Base-by-base conservation (phyloP, 2,888 invertebrate genomes). In the Lepidonotus clava region DNA sequence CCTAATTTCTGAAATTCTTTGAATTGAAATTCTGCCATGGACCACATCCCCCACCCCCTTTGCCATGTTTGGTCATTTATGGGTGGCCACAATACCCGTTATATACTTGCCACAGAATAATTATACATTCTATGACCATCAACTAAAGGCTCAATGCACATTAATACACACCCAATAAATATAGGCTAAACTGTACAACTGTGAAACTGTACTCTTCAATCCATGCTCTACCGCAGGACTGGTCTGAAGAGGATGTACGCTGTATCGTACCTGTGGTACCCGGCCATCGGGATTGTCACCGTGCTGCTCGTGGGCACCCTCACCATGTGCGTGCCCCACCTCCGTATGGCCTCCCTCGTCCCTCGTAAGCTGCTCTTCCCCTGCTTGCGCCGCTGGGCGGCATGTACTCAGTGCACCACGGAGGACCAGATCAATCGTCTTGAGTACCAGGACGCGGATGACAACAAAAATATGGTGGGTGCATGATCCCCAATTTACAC, bases 211-310 rank as follows among this genome's bases (percentile, higher is more conserved):
- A n/a, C n/a, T n/a, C n/a, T n/a, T n/a, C n/a, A n/a, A n/a, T 34
- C 38, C 14, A 71, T 36, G 18, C 34, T 2, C 77, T 38, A 38
- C 87, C 88, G 36, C 76, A 90, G 90, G 18, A 67, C 88, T 51
- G 89, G 88, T 0, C 41, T 91, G 18, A 76, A 86, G 18, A 61
- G 84, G 11, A 87, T 91, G 24, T 91, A 91, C 66, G 83, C 88
- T 11, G 51, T 91, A 67, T 90, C 90, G 11, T 91, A 91, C 83
- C 87, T 91, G 84, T 91, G 90, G 89, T 90, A 90, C 85, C 89
- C 91, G 0, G 87, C 90, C 18, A 76, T 90, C n/a, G 91, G 90
- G 5, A 89, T 90, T 40, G n/a, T 90, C 6, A 38, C 87, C 0
- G 87, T 89, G 1, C 87, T 90, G 80, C 56, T 85, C 0, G 87